Conservation (phyloP, 23 tunicate genomes). For the Diplosoma virens region DNA sequence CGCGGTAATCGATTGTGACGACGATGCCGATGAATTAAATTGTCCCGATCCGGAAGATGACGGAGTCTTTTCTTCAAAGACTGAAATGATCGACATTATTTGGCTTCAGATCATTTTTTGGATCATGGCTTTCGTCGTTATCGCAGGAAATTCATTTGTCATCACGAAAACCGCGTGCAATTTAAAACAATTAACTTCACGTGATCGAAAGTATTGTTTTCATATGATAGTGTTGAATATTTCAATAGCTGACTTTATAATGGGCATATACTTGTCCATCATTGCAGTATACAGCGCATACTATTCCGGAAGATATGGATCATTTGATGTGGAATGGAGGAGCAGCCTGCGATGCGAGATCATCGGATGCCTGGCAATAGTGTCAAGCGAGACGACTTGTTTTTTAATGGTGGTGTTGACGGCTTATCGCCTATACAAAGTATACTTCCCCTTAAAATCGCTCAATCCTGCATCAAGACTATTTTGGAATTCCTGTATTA, state of each 20-base stretch:
- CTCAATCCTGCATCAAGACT: neutral
- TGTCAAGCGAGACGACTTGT: slow-evolving; percentile 32
- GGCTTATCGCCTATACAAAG: neutral
- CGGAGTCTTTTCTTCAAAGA: slow-evolving; percentile 3
- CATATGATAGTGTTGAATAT: slow-evolving; percentile 27
- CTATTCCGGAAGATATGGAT: slow-evolving; percentile 29
- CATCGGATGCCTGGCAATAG: slow-evolving; percentile 13
- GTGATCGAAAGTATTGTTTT: no score
- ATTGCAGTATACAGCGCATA: neutral
- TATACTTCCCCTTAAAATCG: neutral
- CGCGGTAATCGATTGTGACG: neutral
- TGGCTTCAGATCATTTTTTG: neutral
- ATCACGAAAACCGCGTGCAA: neutral
- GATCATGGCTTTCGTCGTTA: slow-evolving; percentile 2
- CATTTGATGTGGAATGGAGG: slow-evolving; percentile 33
- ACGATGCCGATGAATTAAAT: slow-evolving; percentile 1
- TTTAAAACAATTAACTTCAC: neutral
- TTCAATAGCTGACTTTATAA: slow-evolving; percentile 35
- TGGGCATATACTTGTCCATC: slow-evolving; percentile 32
- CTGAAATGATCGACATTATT: neutral
- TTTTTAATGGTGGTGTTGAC: slow-evolving; percentile 33
- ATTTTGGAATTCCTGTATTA: neutral
- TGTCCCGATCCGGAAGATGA: neutral
- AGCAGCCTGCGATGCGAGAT: slow-evolving; percentile 3
- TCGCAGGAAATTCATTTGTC: slow-evolving; percentile 1